Percentiles rank a stretch among this genome's conserved stretches.
These are phyloP conservation scores for Rhinella marina DNA, from an alignment of 2,797 vertebrate species.

Conservation along the genomic window DNA sequence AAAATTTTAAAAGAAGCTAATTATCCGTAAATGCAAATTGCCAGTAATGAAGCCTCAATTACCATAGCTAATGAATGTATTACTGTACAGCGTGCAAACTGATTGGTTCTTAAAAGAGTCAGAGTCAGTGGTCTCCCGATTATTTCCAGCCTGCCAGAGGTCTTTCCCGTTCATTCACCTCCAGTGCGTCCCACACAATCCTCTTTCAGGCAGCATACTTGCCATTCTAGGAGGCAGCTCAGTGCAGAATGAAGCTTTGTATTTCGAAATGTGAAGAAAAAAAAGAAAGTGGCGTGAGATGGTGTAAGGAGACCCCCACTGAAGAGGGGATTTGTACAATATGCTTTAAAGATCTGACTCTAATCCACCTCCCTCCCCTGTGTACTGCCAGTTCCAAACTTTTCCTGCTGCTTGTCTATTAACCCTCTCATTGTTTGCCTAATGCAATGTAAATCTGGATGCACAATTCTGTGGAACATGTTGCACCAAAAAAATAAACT, in stretches of 20 bases:
- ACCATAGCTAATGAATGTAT: background rate
- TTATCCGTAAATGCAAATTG: background rate
- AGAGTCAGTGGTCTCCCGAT: constrained; percentile 15
- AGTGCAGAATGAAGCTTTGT: constrained; percentile 52
- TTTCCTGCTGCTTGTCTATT: background rate
- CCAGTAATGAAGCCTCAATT: background rate
- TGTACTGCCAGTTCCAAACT: background rate
- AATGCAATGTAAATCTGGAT: too few species aligned
- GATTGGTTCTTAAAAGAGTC: constrained; percentile 3
- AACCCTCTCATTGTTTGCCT: background rate
- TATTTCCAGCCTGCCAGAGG: constrained; percentile 13
- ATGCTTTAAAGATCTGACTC: constrained; percentile 15
- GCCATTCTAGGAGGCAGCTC: constrained; percentile 51
- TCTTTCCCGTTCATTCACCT: constrained; percentile 61
- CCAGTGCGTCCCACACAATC: constrained; percentile 55
- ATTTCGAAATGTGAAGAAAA: constrained; percentile 38
- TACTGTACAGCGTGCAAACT: background rate
- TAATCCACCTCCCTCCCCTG: constrained; percentile 19
- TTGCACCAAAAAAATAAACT: too few species aligned
- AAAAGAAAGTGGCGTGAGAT: constrained; percentile 51
- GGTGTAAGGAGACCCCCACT: constrained; percentile 16
- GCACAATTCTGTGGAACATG: too few species aligned
- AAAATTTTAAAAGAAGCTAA: background rate
- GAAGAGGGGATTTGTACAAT: constrained; percentile 22
- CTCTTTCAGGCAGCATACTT: constrained; percentile 52